Conservation (phyloP, 2,113 vertebrate genomes). For the Laticauda laticaudata region DNA sequence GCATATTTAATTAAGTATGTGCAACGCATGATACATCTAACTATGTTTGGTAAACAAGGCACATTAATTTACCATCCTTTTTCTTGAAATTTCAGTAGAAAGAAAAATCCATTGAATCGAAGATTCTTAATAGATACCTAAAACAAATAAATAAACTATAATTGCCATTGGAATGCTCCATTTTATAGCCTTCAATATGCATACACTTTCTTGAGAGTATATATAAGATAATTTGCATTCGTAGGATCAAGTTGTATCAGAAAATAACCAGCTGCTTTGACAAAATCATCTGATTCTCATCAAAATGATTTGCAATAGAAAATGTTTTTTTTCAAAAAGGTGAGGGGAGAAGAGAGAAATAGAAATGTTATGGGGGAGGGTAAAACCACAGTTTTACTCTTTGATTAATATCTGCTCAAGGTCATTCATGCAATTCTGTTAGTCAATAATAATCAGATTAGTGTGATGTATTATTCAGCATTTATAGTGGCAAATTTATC, state of each 20-base stretch:
- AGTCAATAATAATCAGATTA: slow-evolving; percentile 69
- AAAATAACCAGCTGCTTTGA: slow-evolving; percentile 43
- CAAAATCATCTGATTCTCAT: slow-evolving; percentile 32
- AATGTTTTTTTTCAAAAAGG: background rate
- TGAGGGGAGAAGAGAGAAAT: background rate
- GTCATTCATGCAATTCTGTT: slow-evolving; percentile 53
- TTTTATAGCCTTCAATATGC: background rate
- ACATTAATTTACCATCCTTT: background rate
- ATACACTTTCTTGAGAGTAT: background rate
- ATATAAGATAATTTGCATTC: background rate
- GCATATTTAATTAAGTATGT: background rate
- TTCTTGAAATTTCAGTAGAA: background rate
- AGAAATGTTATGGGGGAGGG: background rate
- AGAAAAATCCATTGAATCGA: background rate
- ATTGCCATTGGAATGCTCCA: accelerated
- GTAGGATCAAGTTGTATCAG: background rate
- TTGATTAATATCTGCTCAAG: slow-evolving; percentile 65
- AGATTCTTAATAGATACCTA: background rate
- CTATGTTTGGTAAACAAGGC: background rate
- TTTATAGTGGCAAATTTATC: slow-evolving; percentile 63
- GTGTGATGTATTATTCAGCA: slow-evolving; percentile 69
- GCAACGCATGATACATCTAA: background rate
- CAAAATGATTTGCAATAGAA: slow-evolving; percentile 29
- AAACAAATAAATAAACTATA: background rate
- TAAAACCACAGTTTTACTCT: slow-evolving; percentile 45